Percentiles rank a stretch among this genome's conserved stretches.
These are phyloP conservation scores for Drosophila cognata DNA, from an alignment of 2,888 invertebrate species.

Conservation along the genomic window DNA sequence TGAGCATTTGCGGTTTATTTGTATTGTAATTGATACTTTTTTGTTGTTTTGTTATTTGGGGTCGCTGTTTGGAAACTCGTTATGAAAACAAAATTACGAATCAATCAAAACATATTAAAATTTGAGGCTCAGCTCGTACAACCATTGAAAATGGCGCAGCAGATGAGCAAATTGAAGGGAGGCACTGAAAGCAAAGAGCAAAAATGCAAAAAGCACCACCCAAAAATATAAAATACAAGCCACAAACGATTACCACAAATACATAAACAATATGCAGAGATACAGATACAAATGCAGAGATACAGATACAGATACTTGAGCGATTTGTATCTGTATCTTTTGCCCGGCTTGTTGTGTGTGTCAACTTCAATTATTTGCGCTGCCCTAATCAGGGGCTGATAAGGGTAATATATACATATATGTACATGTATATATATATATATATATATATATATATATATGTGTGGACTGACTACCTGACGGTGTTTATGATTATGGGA, in stretches of 20 bases:
- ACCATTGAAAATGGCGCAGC: slow-evolving; percentile 45
- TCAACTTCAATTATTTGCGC: slow-evolving; percentile 28
- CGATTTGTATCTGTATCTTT: slow-evolving; percentile 32
- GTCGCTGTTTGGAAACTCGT: slow-evolving; percentile 10
- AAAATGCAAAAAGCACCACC: slow-evolving; percentile 8
- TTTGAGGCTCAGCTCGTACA: slow-evolving; percentile 25
- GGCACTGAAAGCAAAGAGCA: not conserved
- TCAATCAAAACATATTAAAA: slow-evolving; percentile 25
- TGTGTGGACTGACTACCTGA: slow-evolving; percentile 4
- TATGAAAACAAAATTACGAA: slow-evolving; percentile 12
- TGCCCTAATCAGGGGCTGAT: slow-evolving; percentile 23
- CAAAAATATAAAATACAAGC: not conserved
- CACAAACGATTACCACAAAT: slow-evolving; percentile 8
- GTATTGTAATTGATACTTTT: slow-evolving; percentile 18
- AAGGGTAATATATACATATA: slow-evolving; percentile 11
- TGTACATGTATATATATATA: not conserved
- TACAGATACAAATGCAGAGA: slow-evolving; percentile 38
- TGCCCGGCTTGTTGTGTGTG: slow-evolving; percentile 31
- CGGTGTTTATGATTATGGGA: not conserved
- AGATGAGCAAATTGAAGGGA: slow-evolving; percentile 8
- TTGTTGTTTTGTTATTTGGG: slow-evolving; percentile 3
- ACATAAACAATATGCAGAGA: slow-evolving; percentile 3
- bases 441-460: not conserved
- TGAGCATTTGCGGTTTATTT: not conserved
- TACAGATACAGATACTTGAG: slow-evolving; percentile 41